These are phyloP conservation scores for Choloepus hoffmanni DNA, from an alignment of 2,113 vertebrate genomes.

Conservation along the genomic window DNA sequence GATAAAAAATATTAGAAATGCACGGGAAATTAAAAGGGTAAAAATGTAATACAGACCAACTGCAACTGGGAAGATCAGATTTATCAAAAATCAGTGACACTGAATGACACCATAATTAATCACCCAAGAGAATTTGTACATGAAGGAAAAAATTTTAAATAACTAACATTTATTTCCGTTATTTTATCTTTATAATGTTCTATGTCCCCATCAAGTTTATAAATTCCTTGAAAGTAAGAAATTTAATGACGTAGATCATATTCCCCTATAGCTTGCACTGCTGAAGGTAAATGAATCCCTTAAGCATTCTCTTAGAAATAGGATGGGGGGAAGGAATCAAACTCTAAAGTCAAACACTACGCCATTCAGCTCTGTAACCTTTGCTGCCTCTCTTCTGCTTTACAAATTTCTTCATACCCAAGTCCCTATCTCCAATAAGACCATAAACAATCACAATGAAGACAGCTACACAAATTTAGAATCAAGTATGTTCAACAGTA, in stretches of 20 bases:
- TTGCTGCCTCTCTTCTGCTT: not conserved
- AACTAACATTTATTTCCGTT: conserved; percentile 1
- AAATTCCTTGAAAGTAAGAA: conserved; percentile 1
- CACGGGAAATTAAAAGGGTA: not conserved
- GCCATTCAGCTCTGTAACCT: not conserved
- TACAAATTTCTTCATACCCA: not conserved
- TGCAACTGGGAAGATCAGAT: not conserved
- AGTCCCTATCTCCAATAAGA: not conserved
- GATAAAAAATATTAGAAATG: not conserved
- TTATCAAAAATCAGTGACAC: not conserved
- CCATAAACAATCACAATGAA: not conserved
- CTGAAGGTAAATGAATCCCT: not conserved
- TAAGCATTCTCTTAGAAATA: not conserved
- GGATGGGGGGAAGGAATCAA: not conserved
- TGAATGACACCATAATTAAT: not conserved
- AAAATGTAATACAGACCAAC: conserved; percentile 1
- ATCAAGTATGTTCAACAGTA: not conserved
- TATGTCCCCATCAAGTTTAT: not conserved
- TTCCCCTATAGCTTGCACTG: not conserved
- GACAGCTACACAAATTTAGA: not conserved
- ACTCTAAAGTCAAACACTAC: not conserved
- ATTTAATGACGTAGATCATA: not conserved
- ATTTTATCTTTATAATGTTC: not conserved
- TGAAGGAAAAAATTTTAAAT: not conserved
- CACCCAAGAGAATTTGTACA: not conserved